These are phyloP conservation scores for Gallinago solitaria DNA, from an alignment of 2,797 vertebrate species.

Conservation along the genomic window DNA sequence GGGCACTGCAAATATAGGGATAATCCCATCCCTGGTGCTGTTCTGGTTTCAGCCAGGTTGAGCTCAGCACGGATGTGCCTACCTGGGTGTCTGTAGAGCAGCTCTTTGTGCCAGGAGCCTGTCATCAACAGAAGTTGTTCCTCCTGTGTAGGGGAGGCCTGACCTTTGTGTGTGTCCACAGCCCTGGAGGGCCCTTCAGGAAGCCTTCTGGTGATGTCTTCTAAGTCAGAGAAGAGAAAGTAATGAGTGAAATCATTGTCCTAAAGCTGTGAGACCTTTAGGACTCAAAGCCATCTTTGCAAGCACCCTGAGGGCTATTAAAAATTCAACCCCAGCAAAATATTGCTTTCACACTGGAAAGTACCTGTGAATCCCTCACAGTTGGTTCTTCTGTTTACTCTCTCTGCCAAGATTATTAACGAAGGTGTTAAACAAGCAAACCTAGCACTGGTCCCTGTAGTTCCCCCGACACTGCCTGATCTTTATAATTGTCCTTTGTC, in stretches of 20 bases:
- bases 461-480: neutral
- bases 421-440: constrained; percentile 2
- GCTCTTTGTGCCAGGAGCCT: neutral
- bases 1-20: neutral
- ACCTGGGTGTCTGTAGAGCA: neutral
- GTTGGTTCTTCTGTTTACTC: constrained; percentile 7
- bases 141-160: fast-evolving
- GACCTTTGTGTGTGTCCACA: fast-evolving
- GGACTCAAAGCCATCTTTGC: neutral
- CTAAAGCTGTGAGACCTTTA: neutral
- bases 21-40: neutral
- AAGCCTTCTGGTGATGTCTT: neutral
- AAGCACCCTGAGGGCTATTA: neutral
- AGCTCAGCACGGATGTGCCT: neutral
- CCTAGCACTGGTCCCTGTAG: neutral
- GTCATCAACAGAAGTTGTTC: neutral
- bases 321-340: neutral
- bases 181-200: neutral
- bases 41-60: too few relatives aligned
- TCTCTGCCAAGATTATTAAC: constrained; percentile 25
- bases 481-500: neutral
- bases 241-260: neutral
- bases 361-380: neutral
- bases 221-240: neutral
- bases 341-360: neutral